Evolutionary conservation across 1,140 invertebrate genomes (phyloP), one percentile per base, ranked within the genome.

Genomic region (Dendroctonus ponderosae): DNA sequence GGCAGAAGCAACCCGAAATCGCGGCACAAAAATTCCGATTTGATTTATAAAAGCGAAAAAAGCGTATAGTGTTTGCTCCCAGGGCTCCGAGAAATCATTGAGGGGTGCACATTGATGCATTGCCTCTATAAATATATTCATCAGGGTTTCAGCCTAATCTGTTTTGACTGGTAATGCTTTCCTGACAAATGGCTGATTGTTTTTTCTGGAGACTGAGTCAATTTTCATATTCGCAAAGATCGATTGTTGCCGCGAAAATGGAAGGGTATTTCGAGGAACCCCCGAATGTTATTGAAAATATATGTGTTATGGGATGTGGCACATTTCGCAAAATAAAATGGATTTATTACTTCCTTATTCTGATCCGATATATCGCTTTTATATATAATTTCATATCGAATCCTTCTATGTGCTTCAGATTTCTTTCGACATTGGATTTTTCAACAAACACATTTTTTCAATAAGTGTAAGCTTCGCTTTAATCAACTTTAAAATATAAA

Each of bases 31-130:
- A 72, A 72, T 71, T 71, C 70, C 70, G 64, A 71, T 70, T 72
- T 72, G 71, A 72, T 72, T 72, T 72, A 72, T 72, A 71, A 72
- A 71, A 64, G 69, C 61, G 43, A 62, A 65, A 71, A 56, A 71
- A 71, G 69, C 63, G 52, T 56, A 60, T 62, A 63, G 51, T 62
- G 56, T 57, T 72, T 72, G 67, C 68, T 71, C 71, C 63, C 61
- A 64, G 52, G 66, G 68, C 66, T 62, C 9, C 38, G 9, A 50
- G 64, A 68, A 72, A 72, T 72, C 70, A 70, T 72, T 72, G 63
- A 50, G 46, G 60, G 69, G 51, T 56, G 58, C 54, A 48, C 37
- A 67, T 69, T 72, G 71, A 72, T 71, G 70, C 70, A 72, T 72
- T 44, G 67, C 52, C 37, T 58, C 70, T 60, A 72, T 71, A 72